Evolutionary conservation across 2,113 vertebrate species (phyloP).

Genomic region (Bombycilla garrulus): DNA sequence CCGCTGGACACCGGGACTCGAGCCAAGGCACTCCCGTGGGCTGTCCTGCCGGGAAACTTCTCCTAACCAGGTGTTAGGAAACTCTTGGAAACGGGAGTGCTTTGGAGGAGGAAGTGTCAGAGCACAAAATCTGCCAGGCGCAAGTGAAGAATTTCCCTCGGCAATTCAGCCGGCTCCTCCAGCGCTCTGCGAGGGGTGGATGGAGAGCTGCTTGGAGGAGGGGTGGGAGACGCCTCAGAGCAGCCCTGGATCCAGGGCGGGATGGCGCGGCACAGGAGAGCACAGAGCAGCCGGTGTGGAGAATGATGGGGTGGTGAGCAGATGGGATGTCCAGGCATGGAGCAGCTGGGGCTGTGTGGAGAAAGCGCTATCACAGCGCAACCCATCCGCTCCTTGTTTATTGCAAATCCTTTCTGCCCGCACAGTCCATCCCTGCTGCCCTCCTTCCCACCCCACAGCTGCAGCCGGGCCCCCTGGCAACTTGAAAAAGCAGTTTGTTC

Average conservation of each 20-base stretch:
- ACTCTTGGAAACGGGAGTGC: rapidly evolving
- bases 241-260: neutral
- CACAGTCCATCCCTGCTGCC: neutral
- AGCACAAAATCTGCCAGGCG: neutral
- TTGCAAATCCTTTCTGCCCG: rapidly evolving
- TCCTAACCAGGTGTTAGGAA: neutral
- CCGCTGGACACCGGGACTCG: neutral
- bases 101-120: neutral
- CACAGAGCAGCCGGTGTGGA: rapidly evolving
- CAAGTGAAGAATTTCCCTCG: neutral
- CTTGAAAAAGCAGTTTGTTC: neutral
- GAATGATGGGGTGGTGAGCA: rapidly evolving
- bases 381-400: neutral
- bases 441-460: neutral
- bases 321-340: rapidly evolving
- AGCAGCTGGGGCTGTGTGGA: neutral
- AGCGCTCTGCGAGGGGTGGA: rapidly evolving
- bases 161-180: neutral
- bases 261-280: rapidly evolving
- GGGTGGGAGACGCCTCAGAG: rapidly evolving
- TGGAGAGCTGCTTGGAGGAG: neutral
- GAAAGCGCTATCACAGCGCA: rapidly evolving
- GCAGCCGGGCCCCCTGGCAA: neutral
- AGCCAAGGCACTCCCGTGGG: rapidly evolving
- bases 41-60: rapidly evolving